Evolutionary conservation across 2,797 vertebrate genomes (phyloP).

Genomic region (Helarctos malayanus): DNA sequence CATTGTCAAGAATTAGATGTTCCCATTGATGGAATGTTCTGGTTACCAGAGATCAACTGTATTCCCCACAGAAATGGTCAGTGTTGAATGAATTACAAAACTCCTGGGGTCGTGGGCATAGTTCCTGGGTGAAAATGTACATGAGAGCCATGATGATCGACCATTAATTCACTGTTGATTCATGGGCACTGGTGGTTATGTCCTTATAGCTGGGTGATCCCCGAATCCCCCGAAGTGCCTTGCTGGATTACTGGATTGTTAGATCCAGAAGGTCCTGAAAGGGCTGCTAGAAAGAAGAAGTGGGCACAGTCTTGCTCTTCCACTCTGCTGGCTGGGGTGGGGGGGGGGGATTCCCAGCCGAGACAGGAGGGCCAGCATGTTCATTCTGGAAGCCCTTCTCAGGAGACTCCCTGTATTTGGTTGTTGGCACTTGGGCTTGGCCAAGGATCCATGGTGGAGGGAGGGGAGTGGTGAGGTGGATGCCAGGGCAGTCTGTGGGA

Average conservation of each 20-base stretch:
- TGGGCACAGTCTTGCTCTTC: background rate
- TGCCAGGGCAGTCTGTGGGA: accelerated
- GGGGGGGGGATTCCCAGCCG: background rate
- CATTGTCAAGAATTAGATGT: background rate
- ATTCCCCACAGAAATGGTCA: background rate
- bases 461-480: accelerated
- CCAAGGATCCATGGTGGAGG: accelerated
- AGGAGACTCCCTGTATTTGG: background rate
- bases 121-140: background rate
- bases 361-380: accelerated
- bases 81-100: background rate
- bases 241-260: background rate
- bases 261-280: background rate
- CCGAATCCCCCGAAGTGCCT: background rate
- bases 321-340: background rate
- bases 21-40: background rate
- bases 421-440: background rate
- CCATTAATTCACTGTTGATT: background rate
- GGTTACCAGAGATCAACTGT: background rate
- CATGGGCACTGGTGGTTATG: accelerated
- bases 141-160: background rate
- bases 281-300: background rate
- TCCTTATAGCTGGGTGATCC: too few species aligned
- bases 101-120: accelerated
- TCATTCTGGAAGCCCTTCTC: background rate